Evolutionary conservation across 2,113 vertebrate species (phyloP).

Genomic region (Eidolon helvum): DNA sequence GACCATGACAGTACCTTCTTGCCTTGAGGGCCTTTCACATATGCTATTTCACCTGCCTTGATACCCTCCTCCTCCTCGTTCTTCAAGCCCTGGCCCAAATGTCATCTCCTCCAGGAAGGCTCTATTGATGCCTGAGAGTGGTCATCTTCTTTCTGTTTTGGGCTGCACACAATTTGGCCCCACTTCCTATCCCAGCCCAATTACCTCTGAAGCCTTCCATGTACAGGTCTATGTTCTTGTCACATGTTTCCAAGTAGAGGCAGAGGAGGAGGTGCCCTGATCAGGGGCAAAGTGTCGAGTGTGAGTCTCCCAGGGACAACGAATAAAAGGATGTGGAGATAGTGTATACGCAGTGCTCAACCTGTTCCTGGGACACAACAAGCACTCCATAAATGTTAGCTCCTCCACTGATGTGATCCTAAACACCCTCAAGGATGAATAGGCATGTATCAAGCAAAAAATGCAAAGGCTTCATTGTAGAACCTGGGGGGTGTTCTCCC

Average conservation of each 20-base stretch:
- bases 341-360: not conserved
- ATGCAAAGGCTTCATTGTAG: not conserved
- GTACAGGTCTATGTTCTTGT: rapidly evolving
- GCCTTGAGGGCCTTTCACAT: rapidly evolving
- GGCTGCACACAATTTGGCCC: too few relatives aligned
- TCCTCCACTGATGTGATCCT: not conserved
- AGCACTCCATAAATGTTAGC: not conserved
- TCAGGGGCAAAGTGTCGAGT: not conserved
- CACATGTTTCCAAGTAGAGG: not conserved
- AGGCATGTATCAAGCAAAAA: not conserved
- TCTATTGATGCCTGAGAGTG: not conserved
- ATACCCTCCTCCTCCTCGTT: not conserved
- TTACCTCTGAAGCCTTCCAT: not conserved
- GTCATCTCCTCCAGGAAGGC: conserved; percentile 36
- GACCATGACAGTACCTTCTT: not conserved
- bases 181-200: not conserved
- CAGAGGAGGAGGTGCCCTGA: too few relatives aligned
- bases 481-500: not conserved
- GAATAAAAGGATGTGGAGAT: not conserved
- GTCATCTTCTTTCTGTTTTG: not conserved
- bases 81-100: not conserved
- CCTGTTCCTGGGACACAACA: not conserved
- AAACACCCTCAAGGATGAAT: not conserved
- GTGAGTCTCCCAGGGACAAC: not conserved
- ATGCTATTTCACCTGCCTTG: not conserved